A percentile compares a stretch with the other conserved stretches of the same genome.
Conservation (phyloP, 2,113 vertebrate species). For the Panthera uncia region DNA sequence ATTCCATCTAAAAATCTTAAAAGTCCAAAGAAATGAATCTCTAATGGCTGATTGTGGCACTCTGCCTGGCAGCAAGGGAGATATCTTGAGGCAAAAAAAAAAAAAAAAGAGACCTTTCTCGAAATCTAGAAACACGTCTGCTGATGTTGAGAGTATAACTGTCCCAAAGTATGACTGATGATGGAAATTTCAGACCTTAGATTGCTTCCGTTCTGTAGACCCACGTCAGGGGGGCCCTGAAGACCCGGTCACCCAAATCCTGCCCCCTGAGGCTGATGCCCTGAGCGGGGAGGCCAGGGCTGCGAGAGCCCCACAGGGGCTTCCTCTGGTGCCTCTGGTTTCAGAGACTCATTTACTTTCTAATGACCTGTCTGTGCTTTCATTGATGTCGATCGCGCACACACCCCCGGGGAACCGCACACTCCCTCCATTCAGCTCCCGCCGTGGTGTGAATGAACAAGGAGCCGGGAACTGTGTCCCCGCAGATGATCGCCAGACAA, state of each 20-base stretch:
- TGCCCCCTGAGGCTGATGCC: accelerated
- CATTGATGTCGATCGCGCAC: neutral
- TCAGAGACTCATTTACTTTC: neutral
- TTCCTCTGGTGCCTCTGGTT: neutral
- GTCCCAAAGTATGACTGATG: neutral
- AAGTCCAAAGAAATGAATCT: neutral
- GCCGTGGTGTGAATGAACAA: neutral
- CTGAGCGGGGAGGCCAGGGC: accelerated
- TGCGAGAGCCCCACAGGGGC: accelerated
- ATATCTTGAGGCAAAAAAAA: no score
- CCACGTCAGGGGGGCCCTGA: accelerated
- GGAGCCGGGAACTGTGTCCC: neutral
- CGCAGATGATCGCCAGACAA: conserved; percentile 13
- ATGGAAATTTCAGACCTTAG: neutral
- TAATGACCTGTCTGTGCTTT: neutral
- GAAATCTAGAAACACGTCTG: neutral
- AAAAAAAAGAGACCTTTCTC: neutral
- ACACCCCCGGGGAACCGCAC: neutral
- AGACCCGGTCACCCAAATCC: accelerated
- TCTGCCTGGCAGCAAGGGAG: neutral
- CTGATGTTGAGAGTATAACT: accelerated
- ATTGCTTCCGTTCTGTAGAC: neutral
- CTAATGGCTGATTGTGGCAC: neutral
- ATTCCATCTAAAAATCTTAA: neutral
- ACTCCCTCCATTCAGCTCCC: neutral